A percentile compares a stretch with the other conserved stretches of the same genome.
Evolutionary conservation across 2,797 vertebrate species (phyloP).

Genomic region (Dendrocincla tyrannina): DNA sequence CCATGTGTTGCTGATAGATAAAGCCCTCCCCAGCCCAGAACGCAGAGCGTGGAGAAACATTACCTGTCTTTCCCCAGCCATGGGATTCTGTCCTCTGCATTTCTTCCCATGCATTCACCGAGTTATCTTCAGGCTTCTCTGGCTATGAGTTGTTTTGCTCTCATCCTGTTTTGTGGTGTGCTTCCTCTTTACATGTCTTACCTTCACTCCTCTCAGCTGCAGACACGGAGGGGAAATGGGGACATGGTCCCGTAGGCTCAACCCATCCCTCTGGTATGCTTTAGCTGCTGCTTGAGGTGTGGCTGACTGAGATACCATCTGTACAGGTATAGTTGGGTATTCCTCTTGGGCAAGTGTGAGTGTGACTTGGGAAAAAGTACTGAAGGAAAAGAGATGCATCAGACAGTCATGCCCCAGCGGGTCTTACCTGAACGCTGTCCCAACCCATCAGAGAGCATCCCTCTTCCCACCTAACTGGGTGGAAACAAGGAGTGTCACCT

Average conservation of each 20-base stretch:
- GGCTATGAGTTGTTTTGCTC: not conserved
- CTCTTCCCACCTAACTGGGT: not conserved
- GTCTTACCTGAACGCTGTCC: not conserved
- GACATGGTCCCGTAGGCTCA: not conserved
- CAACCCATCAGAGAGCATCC: not conserved
- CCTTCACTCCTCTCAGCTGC: not conserved
- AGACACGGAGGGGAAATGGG: not conserved
- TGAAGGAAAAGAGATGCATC: not conserved
- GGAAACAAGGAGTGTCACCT: not conserved
- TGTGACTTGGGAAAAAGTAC: not conserved
- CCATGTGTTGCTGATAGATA: not conserved
- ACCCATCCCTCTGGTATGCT: not conserved
- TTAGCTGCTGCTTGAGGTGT: not conserved
- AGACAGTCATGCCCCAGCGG: not conserved
- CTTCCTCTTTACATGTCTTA: not conserved
- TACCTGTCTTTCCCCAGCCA: not conserved
- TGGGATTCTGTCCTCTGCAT: not conserved
- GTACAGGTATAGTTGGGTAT: not conserved
- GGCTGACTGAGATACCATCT: not conserved
- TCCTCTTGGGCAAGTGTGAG: not conserved
- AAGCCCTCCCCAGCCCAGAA: not conserved
- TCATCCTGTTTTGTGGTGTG: not conserved
- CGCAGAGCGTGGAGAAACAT: not conserved
- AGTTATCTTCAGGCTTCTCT: not conserved
- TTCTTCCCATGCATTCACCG: not conserved